phyloP scores from a whole-genome alignment of 92 coral and sea anemone genomes.

The Epizoanthus fatuus region DNA sequence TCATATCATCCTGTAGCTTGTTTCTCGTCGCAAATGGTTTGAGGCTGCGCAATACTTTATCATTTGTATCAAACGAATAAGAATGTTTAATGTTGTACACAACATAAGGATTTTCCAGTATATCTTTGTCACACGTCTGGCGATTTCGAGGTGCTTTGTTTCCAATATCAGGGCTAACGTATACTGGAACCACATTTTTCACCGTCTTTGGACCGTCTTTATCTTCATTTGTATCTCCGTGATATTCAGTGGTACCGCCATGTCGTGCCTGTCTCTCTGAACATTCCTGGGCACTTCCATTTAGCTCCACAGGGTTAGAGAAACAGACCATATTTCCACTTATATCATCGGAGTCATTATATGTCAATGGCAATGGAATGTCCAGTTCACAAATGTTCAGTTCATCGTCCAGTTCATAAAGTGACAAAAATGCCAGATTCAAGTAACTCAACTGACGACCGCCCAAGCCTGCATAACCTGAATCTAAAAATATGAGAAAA shows the following conservation, averaged over 20 bases:
- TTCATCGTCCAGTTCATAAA: slow-evolving; percentile 13
- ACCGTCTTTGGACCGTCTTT: too few species aligned
- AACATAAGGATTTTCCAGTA: too few species aligned
- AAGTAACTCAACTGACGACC: slow-evolving; percentile 13
- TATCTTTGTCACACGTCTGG: too few species aligned
- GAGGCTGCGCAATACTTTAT: neutral
- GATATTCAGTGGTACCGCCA: too few species aligned
- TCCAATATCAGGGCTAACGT: too few species aligned
- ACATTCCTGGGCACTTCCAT: neutral
- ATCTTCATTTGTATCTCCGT: too few species aligned
- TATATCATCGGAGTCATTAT: neutral
- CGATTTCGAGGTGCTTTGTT: too few species aligned
- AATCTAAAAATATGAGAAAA: neutral
- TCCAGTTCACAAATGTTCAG: too few species aligned
- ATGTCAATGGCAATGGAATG: too few species aligned
- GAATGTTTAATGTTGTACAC: too few species aligned
- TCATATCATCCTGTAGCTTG: neutral
- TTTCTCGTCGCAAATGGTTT: neutral
- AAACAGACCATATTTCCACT: slow-evolving; percentile 17
- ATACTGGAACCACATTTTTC: too few species aligned
- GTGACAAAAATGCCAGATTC: slow-evolving; percentile 31
- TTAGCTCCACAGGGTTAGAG: slow-evolving; percentile 21
- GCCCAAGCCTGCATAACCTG: neutral
- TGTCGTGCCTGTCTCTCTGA: neutral
- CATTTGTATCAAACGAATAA: too few species aligned